Evolutionary conservation across 2,888 invertebrate species (phyloP).

Genomic region (Cataglyphis albicans): DNA sequence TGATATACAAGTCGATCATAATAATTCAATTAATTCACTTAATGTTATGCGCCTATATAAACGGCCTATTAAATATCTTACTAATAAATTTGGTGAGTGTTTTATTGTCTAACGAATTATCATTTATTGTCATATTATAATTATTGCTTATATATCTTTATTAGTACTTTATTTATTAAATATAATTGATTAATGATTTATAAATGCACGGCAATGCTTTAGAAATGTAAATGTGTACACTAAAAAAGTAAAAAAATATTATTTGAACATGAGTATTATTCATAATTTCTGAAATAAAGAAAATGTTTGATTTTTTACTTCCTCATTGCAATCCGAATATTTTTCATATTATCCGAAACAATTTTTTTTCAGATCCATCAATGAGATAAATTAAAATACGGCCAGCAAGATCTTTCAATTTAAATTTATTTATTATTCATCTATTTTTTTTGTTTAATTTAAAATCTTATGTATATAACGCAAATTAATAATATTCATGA

Average conservation of each 20-base stretch:
- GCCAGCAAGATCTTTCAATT: background rate
- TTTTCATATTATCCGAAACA: background rate
- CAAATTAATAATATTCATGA: background rate
- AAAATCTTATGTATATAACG: background rate
- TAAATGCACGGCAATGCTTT: background rate
- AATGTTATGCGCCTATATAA: background rate
- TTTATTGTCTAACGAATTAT: background rate
- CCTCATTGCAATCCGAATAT: background rate
- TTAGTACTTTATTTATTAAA: background rate
- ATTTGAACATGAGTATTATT: background rate
- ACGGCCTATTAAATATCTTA: conserved; percentile 6
- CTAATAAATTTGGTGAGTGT: conserved; percentile 47
- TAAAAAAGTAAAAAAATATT: background rate
- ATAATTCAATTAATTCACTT: conserved; percentile 26
- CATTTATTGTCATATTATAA: conserved; percentile 22
- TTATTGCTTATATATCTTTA: background rate
- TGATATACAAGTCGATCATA: background rate
- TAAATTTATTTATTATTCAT: background rate
- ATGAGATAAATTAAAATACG: background rate
- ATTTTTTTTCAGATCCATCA: background rate
- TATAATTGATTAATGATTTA: background rate
- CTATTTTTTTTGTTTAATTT: background rate
- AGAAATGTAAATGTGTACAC: background rate
- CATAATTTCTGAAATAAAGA: background rate
- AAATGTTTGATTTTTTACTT: background rate